Conservation (phyloP, 2,888 invertebrate genomes). For the Unio delphinus region DNA sequence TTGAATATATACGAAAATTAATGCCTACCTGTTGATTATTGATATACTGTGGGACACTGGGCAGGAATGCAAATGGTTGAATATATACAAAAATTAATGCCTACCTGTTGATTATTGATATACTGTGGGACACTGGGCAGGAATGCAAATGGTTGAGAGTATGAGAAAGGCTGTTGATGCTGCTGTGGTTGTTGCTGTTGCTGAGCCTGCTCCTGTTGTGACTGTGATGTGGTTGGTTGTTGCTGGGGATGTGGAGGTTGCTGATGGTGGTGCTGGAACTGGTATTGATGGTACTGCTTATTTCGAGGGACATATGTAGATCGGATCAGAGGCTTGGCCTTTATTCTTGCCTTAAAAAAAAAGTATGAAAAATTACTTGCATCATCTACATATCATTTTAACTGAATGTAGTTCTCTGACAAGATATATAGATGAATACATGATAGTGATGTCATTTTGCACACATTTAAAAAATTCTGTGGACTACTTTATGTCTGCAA, state of each 20-base stretch:
- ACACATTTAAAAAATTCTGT: too few relatives aligned
- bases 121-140: slow-evolving; percentile 43
- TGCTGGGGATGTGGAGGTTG: slow-evolving; percentile 28
- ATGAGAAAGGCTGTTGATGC: slow-evolving; percentile 67
- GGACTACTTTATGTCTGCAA: too few relatives aligned
- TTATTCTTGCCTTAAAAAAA: slow-evolving; percentile 79
- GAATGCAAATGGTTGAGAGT: slow-evolving; percentile 32
- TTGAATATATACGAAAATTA: too few relatives aligned
- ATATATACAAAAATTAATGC: background rate
- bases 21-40: slow-evolving; percentile 33
- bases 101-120: slow-evolving; percentile 50
- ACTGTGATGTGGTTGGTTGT: slow-evolving; percentile 25
- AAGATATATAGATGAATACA: too few relatives aligned
- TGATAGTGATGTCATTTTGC: too few relatives aligned
- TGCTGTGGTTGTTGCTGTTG: slow-evolving; percentile 34
- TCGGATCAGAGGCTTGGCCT: slow-evolving; percentile 82
- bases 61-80: too few relatives aligned
- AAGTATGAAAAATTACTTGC: too few relatives aligned
- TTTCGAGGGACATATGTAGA: slow-evolving; percentile 74
- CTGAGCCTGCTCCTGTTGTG: slow-evolving; percentile 33
- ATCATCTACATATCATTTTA: too few relatives aligned
- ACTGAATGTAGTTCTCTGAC: too few relatives aligned
- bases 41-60: too few relatives aligned
- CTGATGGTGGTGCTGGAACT: slow-evolving; percentile 37
- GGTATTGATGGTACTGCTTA: slow-evolving; percentile 62